These are phyloP conservation scores for Tetramorium parvispinum DNA, from an alignment of 1,140 invertebrate species.

Conservation along the genomic window DNA sequence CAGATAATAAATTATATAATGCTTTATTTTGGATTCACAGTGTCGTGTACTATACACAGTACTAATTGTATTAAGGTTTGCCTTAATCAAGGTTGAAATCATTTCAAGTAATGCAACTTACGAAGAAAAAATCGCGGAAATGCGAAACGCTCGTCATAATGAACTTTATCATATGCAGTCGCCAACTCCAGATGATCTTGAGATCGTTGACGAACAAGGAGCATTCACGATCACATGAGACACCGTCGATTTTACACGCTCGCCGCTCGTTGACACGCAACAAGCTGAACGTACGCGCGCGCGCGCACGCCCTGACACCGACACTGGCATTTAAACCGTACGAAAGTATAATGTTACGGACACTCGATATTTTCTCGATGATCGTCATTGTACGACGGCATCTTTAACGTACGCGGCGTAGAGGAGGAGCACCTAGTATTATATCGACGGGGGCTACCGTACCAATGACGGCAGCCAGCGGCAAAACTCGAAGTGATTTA, in stretches of 20 bases:
- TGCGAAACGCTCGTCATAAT: neutral
- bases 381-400: constrained; percentile 81
- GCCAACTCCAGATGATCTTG: constrained; percentile 33
- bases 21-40: neutral
- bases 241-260: constrained; percentile 5
- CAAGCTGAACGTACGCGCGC: constrained; percentile 35
- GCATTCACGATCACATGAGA: constrained; percentile 30
- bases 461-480: constrained; percentile 65
- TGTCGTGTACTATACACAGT: neutral
- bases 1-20: neutral
- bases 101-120: neutral
- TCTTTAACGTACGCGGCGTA: constrained; percentile 70
- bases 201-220: constrained; percentile 28
- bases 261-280: constrained; percentile 36
- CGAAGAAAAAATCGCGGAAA: neutral
- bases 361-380: constrained; percentile 84
- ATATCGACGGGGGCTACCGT: constrained; percentile 74
- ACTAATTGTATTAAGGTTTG: neutral
- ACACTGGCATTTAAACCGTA: constrained; percentile 80
- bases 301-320: constrained; percentile 29
- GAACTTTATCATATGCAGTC: neutral
- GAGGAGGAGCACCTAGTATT: constrained; percentile 53
- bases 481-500: constrained; percentile 77
- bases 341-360: constrained; percentile 84
- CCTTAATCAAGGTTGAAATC: too few relatives aligned